These are phyloP conservation scores for Gallirallus australis DNA, from an alignment of 2,797 vertebrate genomes.

Conservation along the genomic window DNA sequence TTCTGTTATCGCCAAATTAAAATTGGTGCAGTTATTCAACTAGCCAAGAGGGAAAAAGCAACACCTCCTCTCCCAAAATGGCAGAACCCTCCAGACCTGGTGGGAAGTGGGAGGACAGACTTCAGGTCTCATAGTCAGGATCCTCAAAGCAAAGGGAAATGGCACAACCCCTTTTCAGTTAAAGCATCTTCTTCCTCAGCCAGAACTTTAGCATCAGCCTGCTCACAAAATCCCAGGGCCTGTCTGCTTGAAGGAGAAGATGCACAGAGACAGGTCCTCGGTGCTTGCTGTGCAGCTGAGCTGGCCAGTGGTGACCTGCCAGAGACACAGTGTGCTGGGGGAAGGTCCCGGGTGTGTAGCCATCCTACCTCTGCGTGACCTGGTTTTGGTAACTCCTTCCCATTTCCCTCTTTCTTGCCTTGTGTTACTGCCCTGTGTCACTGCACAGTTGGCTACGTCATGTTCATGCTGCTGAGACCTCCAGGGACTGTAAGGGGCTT, in stretches of 20 bases:
- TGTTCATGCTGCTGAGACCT: neutral
- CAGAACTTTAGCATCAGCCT: neutral
- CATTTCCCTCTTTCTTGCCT: neutral
- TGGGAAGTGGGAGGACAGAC: neutral
- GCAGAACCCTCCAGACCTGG: neutral
- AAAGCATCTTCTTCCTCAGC: neutral
- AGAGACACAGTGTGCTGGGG: neutral
- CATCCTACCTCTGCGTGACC: neutral
- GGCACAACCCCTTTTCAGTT: neutral
- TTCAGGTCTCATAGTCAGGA: neutral
- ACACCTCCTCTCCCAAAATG: neutral
- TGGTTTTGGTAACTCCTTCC: neutral
- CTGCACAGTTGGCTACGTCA: neutral
- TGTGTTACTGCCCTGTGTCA: neutral
- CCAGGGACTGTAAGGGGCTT: neutral
- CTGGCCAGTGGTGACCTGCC: neutral
- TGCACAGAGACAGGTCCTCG: neutral
- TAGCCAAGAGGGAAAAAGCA: neutral
- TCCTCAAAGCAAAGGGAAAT: neutral
- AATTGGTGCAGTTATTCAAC: neutral
- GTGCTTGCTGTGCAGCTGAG: neutral
- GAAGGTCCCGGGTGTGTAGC: neutral
- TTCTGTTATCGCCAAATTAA: neutral
- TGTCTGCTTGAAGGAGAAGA: neutral
- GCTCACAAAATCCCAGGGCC: neutral